These are phyloP conservation scores for Hydroisotoma schaefferi DNA, from an alignment of 2,888 invertebrate genomes.

Conservation along the genomic window DNA sequence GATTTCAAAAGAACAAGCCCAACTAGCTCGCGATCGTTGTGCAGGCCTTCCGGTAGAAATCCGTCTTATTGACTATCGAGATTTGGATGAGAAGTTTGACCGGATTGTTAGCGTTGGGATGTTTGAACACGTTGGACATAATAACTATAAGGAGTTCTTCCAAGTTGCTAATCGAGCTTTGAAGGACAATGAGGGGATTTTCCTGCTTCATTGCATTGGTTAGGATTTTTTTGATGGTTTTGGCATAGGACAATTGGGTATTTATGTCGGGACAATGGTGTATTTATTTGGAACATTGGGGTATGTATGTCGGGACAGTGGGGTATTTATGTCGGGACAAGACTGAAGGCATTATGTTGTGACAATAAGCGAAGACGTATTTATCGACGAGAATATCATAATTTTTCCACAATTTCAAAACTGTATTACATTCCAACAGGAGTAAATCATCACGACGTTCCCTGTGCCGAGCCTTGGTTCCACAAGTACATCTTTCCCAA, in stretches of 20 bases:
- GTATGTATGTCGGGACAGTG: too few species aligned
- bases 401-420: too few species aligned
- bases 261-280: too few species aligned
- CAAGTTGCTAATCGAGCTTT: not conserved
- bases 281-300: too few species aligned
- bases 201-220: conserved; percentile 8
- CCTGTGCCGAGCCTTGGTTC: conserved; percentile 39
- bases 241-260: too few species aligned
- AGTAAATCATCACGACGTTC: conserved; percentile 34
- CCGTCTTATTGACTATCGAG: conserved; percentile 35
- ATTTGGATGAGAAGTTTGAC: conserved; percentile 39
- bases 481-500: conserved; percentile 43
- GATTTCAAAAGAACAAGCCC: conserved; percentile 24
- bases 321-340: too few species aligned
- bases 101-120: conserved; percentile 44
- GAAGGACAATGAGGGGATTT: not conserved
- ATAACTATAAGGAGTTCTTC: conserved; percentile 31
- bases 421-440: too few species aligned
- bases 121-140: conserved; percentile 44
- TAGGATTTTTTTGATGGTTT: too few species aligned
- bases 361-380: not conserved
- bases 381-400: conserved; percentile 28
- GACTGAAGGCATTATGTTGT: too few species aligned
- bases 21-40: conserved; percentile 13
- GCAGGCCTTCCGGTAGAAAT: conserved; percentile 32